Evolutionary conservation across 2,113 vertebrate genomes (phyloP).

Genomic region (Triplophysa dalaica): DNA sequence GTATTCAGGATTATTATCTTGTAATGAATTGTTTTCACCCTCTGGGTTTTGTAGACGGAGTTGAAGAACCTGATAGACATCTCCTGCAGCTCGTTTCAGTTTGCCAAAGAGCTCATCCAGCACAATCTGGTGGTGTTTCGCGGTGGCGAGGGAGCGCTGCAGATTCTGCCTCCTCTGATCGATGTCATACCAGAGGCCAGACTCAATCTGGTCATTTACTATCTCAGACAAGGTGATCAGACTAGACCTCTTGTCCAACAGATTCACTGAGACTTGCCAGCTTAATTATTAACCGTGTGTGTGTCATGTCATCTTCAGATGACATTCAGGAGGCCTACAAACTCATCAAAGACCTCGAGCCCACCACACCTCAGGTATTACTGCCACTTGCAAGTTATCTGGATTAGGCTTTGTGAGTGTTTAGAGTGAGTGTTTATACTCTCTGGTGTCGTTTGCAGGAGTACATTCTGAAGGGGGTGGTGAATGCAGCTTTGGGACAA

Average conservation of each 20-base stretch:
- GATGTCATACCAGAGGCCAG: conserved; percentile 96
- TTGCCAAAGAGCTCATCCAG: conserved; percentile 95
- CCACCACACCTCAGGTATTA: conserved; percentile 88
- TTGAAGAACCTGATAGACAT: conserved; percentile 92
- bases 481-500: conserved; percentile 93
- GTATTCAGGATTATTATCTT: neutral
- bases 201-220: conserved; percentile 96
- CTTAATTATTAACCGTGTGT: conserved; percentile 28
- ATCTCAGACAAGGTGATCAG: conserved; percentile 84
- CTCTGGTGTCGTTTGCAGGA: conserved; percentile 73
- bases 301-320: conserved; percentile 74
- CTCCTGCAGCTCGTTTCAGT: conserved; percentile 91
- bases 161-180: conserved; percentile 91
- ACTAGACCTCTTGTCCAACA: neutral
- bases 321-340: conserved; percentile 94
- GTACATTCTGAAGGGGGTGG: conserved; percentile 95
- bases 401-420: neutral
- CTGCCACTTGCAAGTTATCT: neutral
- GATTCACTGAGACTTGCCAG: neutral
- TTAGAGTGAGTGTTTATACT: neutral
- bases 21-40: conserved; percentile 12
- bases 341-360: conserved; percentile 91
- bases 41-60: conserved; percentile 78
- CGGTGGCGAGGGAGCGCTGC: conserved; percentile 91
- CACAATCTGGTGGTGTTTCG: conserved; percentile 98